These are phyloP conservation scores for Tyto alba DNA, from an alignment of 2,113 vertebrate genomes.

Conservation along the genomic window DNA sequence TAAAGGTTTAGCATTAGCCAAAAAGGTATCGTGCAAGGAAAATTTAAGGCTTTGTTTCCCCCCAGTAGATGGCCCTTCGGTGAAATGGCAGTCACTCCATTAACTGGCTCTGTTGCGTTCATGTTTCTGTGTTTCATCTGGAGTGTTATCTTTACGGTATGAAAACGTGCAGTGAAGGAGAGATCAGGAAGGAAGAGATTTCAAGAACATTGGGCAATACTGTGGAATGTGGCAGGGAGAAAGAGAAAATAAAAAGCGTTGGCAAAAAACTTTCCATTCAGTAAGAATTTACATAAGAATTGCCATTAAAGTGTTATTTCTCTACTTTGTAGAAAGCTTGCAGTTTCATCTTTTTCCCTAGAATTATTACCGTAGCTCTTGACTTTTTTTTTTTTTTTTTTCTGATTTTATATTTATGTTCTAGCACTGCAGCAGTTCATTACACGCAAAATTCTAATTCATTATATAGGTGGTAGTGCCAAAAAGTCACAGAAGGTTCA, in stretches of 20 bases:
- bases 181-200: background rate
- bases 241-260: background rate
- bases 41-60: background rate
- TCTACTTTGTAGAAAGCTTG: background rate
- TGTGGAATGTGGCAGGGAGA: background rate
- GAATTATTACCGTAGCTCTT: background rate
- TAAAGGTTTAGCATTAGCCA: background rate
- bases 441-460: slow-evolving; percentile 31
- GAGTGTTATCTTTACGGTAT: background rate
- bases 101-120: background rate
- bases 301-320: background rate
- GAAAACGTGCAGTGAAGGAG: background rate
- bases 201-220: background rate
- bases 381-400: background rate
- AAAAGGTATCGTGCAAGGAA: background rate
- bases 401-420: slow-evolving; percentile 23
- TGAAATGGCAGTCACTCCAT: background rate
- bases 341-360: background rate
- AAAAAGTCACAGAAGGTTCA: slow-evolving; percentile 67
- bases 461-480: slow-evolving; percentile 29
- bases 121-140: background rate
- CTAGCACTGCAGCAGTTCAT: slow-evolving; percentile 5
- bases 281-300: background rate
- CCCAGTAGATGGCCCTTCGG: background rate
- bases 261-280: background rate